Percentiles rank a stretch among this genome's conserved stretches.
Conservation (phyloP, 2,113 vertebrate genomes). For the Garra rufa region DNA sequence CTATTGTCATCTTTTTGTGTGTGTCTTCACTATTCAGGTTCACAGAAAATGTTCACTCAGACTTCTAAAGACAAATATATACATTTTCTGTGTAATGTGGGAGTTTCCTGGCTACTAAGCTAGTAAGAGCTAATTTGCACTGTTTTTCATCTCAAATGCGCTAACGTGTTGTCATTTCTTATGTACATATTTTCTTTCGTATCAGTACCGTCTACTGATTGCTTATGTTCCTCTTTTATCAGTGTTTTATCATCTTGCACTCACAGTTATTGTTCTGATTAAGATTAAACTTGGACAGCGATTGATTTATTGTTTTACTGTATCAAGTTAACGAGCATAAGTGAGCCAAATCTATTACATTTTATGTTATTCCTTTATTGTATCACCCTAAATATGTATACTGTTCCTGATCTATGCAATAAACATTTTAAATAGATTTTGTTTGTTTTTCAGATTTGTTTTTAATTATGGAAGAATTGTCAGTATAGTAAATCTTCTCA, state of each 20-base stretch:
- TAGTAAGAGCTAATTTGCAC: constrained; percentile 17
- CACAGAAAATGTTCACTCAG: background rate
- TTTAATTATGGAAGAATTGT: no score
- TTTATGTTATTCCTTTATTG: constrained; percentile 4
- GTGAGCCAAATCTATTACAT: background rate
- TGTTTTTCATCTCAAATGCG: constrained; percentile 11
- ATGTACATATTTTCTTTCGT: constrained; percentile 12
- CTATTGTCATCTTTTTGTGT: background rate
- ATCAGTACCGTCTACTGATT: background rate
- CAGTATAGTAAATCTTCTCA: no score
- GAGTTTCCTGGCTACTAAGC: constrained; percentile 10
- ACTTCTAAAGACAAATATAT: background rate
- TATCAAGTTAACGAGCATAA: background rate
- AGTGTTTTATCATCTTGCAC: background rate
- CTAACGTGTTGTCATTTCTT: background rate
- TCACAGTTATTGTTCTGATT: background rate
- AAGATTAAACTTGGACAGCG: background rate
- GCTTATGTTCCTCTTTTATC: background rate
- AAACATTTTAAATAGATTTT: constrained; percentile 28
- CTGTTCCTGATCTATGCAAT: constrained; percentile 47
- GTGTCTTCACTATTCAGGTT: background rate
- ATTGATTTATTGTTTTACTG: constrained; percentile 9
- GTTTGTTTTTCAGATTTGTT: no score
- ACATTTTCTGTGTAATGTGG: background rate
- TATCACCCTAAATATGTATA: background rate